Conservation (phyloP, 2,888 invertebrate genomes). For the Tenthredo mesomela region DNA sequence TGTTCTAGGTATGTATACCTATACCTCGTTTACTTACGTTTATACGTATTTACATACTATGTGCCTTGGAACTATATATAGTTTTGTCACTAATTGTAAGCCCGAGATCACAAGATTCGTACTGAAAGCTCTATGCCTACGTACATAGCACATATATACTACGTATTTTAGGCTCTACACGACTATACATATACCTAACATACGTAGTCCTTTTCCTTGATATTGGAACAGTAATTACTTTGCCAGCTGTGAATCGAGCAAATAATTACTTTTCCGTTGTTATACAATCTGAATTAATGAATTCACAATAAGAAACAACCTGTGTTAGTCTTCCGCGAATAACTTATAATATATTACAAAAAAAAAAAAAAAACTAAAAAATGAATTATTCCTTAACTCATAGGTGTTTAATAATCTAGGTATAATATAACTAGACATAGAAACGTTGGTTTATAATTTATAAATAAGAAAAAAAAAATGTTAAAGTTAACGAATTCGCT, state of each 20-base stretch:
- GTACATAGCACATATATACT: not conserved
- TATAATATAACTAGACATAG: not conserved
- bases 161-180: not conserved
- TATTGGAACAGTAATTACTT: not conserved
- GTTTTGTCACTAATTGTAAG: not conserved
- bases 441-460: not conserved
- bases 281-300: not conserved
- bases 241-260: not conserved
- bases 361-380: not conserved
- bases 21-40: not conserved
- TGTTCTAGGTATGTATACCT: not conserved
- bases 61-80: not conserved
- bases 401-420: not conserved
- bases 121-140: not conserved
- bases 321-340: not conserved
- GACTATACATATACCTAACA: not conserved
- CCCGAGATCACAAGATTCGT: not conserved
- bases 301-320: not conserved
- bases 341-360: too few relatives aligned
- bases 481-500: not conserved
- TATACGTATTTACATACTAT: not conserved
- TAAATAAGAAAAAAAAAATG: not conserved
- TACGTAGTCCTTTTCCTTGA: not conserved
- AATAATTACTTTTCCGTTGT: not conserved
- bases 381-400: not conserved